phyloP scores from a whole-genome alignment of 2,888 invertebrate species.

The Nudaria mundana region DNA sequence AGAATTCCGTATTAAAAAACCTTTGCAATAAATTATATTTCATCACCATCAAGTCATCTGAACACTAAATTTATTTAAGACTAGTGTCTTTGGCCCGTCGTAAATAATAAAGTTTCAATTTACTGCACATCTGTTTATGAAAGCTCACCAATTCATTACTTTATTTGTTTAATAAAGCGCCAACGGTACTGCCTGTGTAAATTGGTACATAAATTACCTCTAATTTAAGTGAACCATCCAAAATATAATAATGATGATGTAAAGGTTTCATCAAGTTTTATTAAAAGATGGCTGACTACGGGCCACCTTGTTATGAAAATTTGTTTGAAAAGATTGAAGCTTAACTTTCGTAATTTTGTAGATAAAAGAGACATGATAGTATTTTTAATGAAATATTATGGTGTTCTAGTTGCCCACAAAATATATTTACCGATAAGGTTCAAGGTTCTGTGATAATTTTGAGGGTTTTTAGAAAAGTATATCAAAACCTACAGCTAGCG shows the following conservation, averaged over 20 bases:
- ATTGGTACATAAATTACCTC: conserved; percentile 76
- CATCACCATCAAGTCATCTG: no score
- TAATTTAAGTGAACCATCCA: conserved; percentile 75
- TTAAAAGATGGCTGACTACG: conserved; percentile 48
- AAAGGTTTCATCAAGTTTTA: conserved; percentile 70
- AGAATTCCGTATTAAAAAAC: no score
- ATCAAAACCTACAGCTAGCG: no score
- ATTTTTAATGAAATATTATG: conserved; percentile 24
- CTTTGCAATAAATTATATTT: no score
- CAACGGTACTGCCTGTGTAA: conserved; percentile 57
- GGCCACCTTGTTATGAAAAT: conserved; percentile 46
- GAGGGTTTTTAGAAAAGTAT: no score
- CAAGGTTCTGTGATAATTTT: conserved; percentile 20
- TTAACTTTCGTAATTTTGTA: no score
- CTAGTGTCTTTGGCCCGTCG: conserved; percentile 49
- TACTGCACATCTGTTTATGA: conserved; percentile 66
- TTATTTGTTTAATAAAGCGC: conserved; percentile 77
- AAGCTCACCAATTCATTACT: conserved; percentile 69
- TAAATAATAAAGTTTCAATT: conserved; percentile 67
- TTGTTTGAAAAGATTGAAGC: conserved; percentile 27
- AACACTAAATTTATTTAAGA: conserved; percentile 47
- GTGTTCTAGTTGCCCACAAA: conserved; percentile 6
- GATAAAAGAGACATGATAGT: conserved; percentile 21
- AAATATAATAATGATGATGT: conserved; percentile 77
- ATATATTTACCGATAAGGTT: conserved; percentile 1